Evolutionary conservation across 2,888 invertebrate genomes (phyloP).

Genomic region (Priocnemis perturbator): DNA sequence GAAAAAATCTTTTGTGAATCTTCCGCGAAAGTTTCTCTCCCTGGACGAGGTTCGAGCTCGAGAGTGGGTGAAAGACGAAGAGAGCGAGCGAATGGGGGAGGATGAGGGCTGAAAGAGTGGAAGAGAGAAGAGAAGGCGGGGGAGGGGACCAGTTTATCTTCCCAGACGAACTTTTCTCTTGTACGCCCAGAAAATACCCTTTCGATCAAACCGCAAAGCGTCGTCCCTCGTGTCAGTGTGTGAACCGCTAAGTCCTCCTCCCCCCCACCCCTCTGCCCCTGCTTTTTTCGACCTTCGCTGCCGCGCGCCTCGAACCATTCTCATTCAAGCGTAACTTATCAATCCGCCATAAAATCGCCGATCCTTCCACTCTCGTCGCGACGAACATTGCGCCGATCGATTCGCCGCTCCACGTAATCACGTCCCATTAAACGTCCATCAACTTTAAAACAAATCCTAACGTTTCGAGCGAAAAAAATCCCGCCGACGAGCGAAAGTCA

Average conservation of each 20-base stretch:
- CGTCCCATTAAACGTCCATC: not conserved
- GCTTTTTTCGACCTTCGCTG: slow-evolving; percentile 8
- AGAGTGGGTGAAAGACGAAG: not conserved
- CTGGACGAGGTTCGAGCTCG: slow-evolving; percentile 21
- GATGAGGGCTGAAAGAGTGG: not conserved
- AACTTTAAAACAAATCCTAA: no score
- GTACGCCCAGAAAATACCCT: slow-evolving; percentile 50
- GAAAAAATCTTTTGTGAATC: slow-evolving; percentile 55
- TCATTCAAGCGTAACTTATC: not conserved
- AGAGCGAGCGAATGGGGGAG: not conserved
- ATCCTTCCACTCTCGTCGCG: not conserved
- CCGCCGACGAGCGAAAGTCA: no score
- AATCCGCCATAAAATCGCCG: not conserved
- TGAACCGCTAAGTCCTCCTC: slow-evolving; percentile 29
- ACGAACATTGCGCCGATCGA: not conserved
- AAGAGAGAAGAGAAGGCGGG: not conserved
- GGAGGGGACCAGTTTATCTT: slow-evolving; percentile 50
- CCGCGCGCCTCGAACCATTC: slow-evolving; percentile 13
- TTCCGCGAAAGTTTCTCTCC: slow-evolving; percentile 40
- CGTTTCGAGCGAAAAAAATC: no score
- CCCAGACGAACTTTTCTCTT: slow-evolving; percentile 51
- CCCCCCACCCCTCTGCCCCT: slow-evolving; percentile 6
- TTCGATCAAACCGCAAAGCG: slow-evolving; percentile 54
- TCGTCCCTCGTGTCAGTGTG: slow-evolving; percentile 45
- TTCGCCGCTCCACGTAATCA: not conserved